phyloP scores from a whole-genome alignment of 2,888 invertebrate species.

The Polyommatus iphigenia region DNA sequence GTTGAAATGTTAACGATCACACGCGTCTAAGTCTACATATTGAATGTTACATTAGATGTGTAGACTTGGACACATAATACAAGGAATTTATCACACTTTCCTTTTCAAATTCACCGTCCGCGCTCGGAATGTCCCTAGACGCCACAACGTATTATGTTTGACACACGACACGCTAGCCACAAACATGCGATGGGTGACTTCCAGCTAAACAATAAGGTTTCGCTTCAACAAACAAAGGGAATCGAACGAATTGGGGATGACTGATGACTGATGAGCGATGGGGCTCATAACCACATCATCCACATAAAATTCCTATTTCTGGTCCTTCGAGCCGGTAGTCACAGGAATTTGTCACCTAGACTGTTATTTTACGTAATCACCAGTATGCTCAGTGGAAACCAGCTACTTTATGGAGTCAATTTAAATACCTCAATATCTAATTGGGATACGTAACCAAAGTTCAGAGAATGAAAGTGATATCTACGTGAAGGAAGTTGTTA shows the following conservation, averaged over 20 bases:
- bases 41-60: neutral
- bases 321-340: neutral
- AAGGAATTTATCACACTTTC: conserved; percentile 27
- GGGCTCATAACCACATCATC: neutral
- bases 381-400: neutral
- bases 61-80: neutral
- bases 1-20: neutral
- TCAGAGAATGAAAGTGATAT: conserved; percentile 39
- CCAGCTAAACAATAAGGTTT: conserved; percentile 16
- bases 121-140: conserved; percentile 7
- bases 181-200: conserved; percentile 18
- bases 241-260: neutral
- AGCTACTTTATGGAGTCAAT: neutral
- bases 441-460: conserved; percentile 26
- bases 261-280: too few relatives aligned
- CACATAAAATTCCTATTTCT: neutral
- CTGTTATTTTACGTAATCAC: neutral
- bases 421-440: conserved; percentile 7
- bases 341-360: neutral
- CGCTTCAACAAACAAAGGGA: neutral
- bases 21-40: neutral
- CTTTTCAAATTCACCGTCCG: conserved; percentile 24
- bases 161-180: conserved; percentile 23
- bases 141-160: conserved; percentile 16
- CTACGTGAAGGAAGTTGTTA: conserved; percentile 56